Evolutionary conservation across 2,113 vertebrate species (phyloP).

Genomic region (Herpailurus yagouaroundi): DNA sequence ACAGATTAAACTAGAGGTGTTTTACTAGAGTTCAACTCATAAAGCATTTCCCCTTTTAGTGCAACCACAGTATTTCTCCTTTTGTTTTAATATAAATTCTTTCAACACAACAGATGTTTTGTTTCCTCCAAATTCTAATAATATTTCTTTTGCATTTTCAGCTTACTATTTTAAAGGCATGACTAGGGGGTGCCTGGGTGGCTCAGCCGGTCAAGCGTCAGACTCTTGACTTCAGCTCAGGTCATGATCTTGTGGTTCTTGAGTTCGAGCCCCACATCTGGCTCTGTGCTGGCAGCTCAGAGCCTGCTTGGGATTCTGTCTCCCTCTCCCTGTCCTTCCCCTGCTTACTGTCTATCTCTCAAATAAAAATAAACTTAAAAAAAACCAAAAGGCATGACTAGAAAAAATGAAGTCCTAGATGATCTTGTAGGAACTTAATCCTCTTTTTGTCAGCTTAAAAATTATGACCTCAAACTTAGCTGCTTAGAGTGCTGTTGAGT

Average conservation of each 20-base stretch:
- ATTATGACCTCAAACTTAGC: neutral
- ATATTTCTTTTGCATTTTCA: conserved; percentile 30
- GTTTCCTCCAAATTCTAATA: conserved; percentile 32
- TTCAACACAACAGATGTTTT: neutral
- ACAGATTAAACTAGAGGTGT: conserved; percentile 49
- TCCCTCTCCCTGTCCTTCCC: too few relatives aligned
- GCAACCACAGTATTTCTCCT: conserved; percentile 15
- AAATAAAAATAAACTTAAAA: too few relatives aligned
- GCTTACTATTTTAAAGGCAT: conserved; percentile 42
- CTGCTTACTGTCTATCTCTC: too few relatives aligned
- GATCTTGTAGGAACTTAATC: neutral
- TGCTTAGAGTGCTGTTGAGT: neutral
- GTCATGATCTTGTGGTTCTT: too few relatives aligned
- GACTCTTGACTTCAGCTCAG: too few relatives aligned
- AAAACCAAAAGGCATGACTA: neutral
- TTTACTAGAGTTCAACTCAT: conserved; percentile 47
- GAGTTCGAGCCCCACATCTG: too few relatives aligned
- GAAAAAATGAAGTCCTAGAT: conserved; percentile 9
- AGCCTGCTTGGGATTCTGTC: too few relatives aligned
- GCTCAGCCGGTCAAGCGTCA: too few relatives aligned
- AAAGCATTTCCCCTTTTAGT: neutral
- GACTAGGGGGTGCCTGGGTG: neutral
- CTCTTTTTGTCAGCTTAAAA: conserved; percentile 37
- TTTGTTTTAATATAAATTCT: conserved; percentile 41
- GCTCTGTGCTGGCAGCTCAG: too few relatives aligned